Conservation (phyloP, 1,140 invertebrate species). For the Laupala kohalensis region DNA sequence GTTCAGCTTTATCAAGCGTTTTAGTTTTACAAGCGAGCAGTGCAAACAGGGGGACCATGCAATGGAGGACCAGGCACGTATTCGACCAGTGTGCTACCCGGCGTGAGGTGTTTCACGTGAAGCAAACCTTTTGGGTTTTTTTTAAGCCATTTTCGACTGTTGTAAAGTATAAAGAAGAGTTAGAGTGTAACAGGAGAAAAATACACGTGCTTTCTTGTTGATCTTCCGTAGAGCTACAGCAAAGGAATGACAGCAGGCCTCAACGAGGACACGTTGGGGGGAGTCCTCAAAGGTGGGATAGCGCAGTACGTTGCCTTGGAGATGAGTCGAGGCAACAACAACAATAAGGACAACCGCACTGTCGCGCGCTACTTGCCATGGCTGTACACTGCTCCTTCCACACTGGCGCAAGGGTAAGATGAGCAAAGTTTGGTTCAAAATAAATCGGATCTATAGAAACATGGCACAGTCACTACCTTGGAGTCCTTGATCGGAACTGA, state of each 20-base stretch:
- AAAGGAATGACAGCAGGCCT: slow-evolving; percentile 65
- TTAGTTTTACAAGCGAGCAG: too few species aligned
- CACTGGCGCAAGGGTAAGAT: slow-evolving; percentile 68
- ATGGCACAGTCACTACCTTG: too few species aligned
- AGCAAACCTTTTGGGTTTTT: too few species aligned
- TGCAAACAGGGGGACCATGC: too few species aligned
- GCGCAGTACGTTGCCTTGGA: slow-evolving; percentile 91
- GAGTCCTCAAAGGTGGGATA: slow-evolving; percentile 86
- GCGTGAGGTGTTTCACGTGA: too few species aligned
- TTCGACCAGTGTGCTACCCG: background rate
- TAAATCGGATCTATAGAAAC: too few species aligned
- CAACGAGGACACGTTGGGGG: slow-evolving; percentile 90
- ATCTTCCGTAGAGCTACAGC: slow-evolving; percentile 62
- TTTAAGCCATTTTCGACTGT: too few species aligned
- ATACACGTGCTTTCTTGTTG: slow-evolving; percentile 1
- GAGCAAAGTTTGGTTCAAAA: background rate
- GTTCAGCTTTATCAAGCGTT: too few species aligned
- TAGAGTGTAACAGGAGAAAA: background rate
- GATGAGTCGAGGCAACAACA: slow-evolving; percentile 74
- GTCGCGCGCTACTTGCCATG: slow-evolving; percentile 79
- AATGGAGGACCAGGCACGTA: too few species aligned
- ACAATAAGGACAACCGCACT: slow-evolving; percentile 70
- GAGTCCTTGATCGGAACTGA: too few species aligned
- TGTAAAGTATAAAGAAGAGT: background rate
- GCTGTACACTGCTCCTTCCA: slow-evolving; percentile 75